Percentiles rank a stretch among this genome's conserved stretches.
phyloP scores from a whole-genome alignment of 2,797 vertebrate species.

The Hafferia zeledoni region DNA sequence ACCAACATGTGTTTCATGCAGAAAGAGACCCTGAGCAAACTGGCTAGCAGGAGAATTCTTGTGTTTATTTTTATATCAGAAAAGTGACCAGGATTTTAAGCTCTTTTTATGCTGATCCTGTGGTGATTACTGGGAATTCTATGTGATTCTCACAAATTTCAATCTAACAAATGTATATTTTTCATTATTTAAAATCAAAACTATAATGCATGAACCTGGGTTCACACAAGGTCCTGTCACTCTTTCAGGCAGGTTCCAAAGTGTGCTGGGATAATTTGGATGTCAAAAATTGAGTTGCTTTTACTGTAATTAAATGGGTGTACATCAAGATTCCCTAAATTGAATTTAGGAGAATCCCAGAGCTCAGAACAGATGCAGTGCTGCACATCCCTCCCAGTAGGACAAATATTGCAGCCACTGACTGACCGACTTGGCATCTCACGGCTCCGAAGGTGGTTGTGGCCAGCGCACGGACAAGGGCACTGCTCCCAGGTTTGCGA shows the following conservation, averaged over 20 bases:
- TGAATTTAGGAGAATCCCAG: not conserved
- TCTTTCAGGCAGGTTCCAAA: not conserved
- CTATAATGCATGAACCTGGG: not conserved
- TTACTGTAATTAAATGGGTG: not conserved
- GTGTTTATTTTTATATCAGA: not conserved
- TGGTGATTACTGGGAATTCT: not conserved
- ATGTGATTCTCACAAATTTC: not conserved
- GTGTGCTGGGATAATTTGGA: not conserved
- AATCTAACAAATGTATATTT: not conserved
- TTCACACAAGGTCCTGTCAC: not conserved
- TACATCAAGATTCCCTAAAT: not conserved
- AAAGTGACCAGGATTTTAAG: not conserved
- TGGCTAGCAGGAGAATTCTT: not conserved
- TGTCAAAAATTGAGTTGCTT: not conserved
- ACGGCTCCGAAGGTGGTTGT: not conserved
- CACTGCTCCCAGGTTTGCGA: not conserved
- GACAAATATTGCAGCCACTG: not conserved
- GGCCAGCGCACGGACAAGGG: not conserved
- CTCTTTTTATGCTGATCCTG: not conserved
- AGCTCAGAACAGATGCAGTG: not conserved
- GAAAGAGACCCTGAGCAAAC: not conserved
- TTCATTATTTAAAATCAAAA: not conserved
- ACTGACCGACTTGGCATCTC: not conserved
- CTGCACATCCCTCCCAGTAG: not conserved
- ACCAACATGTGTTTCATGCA: not conserved